Base-by-base conservation (phyloP, 2,888 invertebrate species). In the Eurois occulta region DNA sequence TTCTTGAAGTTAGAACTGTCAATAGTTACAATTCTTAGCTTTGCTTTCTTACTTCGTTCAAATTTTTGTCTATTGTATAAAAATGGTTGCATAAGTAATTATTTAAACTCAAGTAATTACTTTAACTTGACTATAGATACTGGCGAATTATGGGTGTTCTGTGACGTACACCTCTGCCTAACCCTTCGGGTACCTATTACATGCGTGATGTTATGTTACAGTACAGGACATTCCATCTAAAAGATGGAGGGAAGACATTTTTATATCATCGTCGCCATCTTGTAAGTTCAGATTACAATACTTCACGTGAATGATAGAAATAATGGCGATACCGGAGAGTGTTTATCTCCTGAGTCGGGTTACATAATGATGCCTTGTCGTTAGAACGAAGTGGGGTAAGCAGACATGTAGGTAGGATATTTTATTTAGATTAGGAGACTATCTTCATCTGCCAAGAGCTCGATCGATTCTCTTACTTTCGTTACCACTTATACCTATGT, bases 291-390 rank as follows among this genome's bases (percentile, higher is more conserved):
- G 8, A 64, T 84, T 84, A 84, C 84, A 77, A 60, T 62, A 60
- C 88, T 91, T 91, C 91, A 86, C 90, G 87, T 86, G 90, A 86
- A 87, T 82, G 84, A 72, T 81, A 81, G 84, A 89, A 89, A 87
- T 81, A 80, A 88, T 85, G 87, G 80, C 78, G 90, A 62, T 71
- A 89, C 76, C 72, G 46, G 87, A 91, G 75, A 84, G 77, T 48
- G 72, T 85, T 89, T 91, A 90, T 90, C 85, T 32, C 66, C 0
- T 71, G 90, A 80, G 80, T 88, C 80, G 32, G 1, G 71, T 88
- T 86, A 75, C 88, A 64, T 74, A 28, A 46, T 55, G 38, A 58
- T 24, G 72, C 68, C 55, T 38, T 80, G 78, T 84, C 67, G 77
- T 86, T 72, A 81, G 16, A 52, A 35, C n/a, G 64, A 24, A 73